A percentile compares a stretch with the other conserved stretches of the same genome.
Evolutionary conservation across 30 jellyfish, hydroid and myxozoan species (phyloP).

Genomic region (Aurelia sp.): DNA sequence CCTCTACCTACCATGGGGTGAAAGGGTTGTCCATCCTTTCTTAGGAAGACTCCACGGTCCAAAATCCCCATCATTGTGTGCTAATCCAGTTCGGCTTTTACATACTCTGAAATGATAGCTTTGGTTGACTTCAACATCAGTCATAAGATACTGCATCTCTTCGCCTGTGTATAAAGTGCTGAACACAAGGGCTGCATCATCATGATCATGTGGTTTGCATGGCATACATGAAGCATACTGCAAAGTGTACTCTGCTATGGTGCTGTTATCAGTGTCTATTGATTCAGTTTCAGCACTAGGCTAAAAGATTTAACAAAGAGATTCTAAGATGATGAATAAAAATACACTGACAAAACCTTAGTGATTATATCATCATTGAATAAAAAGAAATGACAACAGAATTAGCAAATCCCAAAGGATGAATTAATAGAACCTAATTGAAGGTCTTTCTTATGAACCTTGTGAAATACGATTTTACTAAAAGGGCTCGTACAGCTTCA

Average conservation of each 20-base stretch:
- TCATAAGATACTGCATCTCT: constrained; percentile 85
- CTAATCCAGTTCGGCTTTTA: constrained; percentile 31
- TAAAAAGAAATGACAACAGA: too few relatives aligned
- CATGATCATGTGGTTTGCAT: constrained; percentile 29
- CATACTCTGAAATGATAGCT: constrained; percentile 91
- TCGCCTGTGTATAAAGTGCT: constrained; percentile 91
- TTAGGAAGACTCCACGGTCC: constrained; percentile 97
- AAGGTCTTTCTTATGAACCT: too few relatives aligned
- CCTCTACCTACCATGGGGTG: constrained; percentile 87
- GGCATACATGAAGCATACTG: constrained; percentile 67
- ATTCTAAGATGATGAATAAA: neutral
- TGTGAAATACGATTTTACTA: too few relatives aligned
- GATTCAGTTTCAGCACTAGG: constrained; percentile 91
- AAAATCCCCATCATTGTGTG: constrained; percentile 55
- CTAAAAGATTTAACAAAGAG: constrained; percentile 8
- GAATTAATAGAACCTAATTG: too few relatives aligned
- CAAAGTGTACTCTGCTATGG: constrained; percentile 70
- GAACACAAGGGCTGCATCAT: constrained; percentile 68
- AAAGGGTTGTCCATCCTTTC: constrained; percentile 92
- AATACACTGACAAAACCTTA: neutral
- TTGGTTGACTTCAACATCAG: constrained; percentile 80
- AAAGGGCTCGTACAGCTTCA: too few relatives aligned
- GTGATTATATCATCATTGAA: too few relatives aligned
- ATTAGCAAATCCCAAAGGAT: too few relatives aligned
- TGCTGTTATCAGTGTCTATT: constrained; percentile 86